Evolutionary conservation across 1,140 invertebrate genomes (phyloP), one percentile per base, ranked within the genome.

Genomic region (Nebria ingens): DNA sequence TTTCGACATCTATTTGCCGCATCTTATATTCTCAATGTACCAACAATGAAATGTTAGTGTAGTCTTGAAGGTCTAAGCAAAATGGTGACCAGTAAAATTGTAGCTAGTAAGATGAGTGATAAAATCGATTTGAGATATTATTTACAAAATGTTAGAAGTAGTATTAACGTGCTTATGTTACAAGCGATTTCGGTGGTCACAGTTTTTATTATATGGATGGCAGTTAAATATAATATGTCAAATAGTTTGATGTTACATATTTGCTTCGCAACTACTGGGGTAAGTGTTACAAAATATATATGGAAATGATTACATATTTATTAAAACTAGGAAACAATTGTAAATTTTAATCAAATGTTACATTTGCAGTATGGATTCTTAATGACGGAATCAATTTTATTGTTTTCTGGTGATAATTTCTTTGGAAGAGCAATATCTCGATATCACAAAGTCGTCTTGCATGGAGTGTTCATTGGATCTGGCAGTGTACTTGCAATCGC

Each of bases 171-270:
- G 4, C 6, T 45, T 45, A 17, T 17, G 6, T 45, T 45, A 45
- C 40, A 45, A 45, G 40, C 40, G 17, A 45, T 45, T 45, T 6
- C 40, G 4, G 15, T 17, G 4, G 15, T 45, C 3, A 11, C 40
- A 11, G 6, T 45, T 45, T 6, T 45, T 45, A 17, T 45, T 11
- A 17, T 45, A 11, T 45, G 6, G 6, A 45, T 11, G 6, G 9
- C 40, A 45, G 40, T 45, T 12, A 9, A 45, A 45, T 45, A 11
- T 45, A 45, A 45, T 45, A 17, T 45, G 17, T 45, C 40, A 12
- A 17, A 6, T 12, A 45, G 40, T 45, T 45, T 45, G 17, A 45
- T 45, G 40, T 11, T 45, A 45, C 40, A 45, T 45, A 45, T 45
- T 12, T 11, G 6, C 4, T 45, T 45, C 9, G 4, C 6, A 12